Conservation (phyloP, 2,797 vertebrate species). For the Artibeus lituratus region DNA sequence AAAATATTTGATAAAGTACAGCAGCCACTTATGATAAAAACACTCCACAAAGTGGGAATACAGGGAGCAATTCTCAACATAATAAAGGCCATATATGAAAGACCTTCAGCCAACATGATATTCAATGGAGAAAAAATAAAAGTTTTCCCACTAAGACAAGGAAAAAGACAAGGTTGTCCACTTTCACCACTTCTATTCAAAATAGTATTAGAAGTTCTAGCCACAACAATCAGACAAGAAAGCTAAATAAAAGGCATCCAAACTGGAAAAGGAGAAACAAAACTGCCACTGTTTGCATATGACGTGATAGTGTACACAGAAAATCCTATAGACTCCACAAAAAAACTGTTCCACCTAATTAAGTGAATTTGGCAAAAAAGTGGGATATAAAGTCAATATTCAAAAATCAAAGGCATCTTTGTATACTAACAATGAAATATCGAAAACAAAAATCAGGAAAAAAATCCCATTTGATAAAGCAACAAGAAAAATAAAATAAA, state of each 20-base stretch:
- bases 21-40: background rate
- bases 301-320: background rate
- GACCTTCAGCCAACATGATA: background rate
- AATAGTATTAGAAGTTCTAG: background rate
- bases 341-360: no score
- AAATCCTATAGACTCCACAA: background rate
- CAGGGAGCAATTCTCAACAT: background rate
- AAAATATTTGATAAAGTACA: background rate
- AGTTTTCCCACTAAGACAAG: background rate
- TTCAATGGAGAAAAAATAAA: background rate
- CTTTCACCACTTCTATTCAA: background rate
- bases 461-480: background rate
- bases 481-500: background rate
- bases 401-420: background rate
- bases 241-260: background rate
- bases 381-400: background rate
- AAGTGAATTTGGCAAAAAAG: background rate
- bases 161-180: background rate
- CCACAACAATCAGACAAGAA: background rate
- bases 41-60: background rate
- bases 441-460: background rate
- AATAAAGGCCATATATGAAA: background rate
- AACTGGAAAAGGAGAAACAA: background rate
- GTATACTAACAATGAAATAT: background rate
- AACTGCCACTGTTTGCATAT: background rate